Evolutionary conservation across 64 coral and sea anemone species (phyloP).

Genomic region (Dendronephthya gigantea): DNA sequence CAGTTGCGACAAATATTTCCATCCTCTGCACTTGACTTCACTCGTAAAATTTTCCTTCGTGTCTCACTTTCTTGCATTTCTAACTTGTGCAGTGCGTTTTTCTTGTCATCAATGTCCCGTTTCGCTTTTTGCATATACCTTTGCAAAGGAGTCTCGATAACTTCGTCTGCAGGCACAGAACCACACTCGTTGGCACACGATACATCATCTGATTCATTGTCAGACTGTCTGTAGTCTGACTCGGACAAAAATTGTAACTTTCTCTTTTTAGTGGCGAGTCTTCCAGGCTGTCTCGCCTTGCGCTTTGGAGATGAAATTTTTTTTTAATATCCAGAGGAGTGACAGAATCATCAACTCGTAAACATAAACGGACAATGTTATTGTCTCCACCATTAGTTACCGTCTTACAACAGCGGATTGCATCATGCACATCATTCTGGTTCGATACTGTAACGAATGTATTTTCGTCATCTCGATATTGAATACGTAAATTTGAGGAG

Average conservation of each 20-base stretch:
- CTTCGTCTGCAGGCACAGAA: neutral
- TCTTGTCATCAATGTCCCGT: constrained; percentile 20
- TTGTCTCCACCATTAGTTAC: neutral
- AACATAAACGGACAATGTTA: neutral
- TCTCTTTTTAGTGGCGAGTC: no score
- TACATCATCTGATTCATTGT: neutral
- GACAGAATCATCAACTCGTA: constrained; percentile 2
- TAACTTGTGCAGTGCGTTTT: no score
- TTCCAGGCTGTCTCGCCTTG: no score
- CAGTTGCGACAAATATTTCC: constrained; percentile 44
- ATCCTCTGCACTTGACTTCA: constrained; percentile 7
- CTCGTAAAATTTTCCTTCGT: constrained; percentile 22
- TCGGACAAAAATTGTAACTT: no score
- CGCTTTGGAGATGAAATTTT: no score
- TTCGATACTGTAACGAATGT: neutral
- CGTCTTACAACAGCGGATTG: neutral
- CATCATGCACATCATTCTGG: neutral
- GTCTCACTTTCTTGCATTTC: constrained; percentile 23
- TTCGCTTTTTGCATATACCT: constrained; percentile 21
- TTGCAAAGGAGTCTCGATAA: constrained; percentile 1
- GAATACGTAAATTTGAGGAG: neutral
- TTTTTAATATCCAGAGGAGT: no score
- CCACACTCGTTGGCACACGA: neutral
- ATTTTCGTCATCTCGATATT: neutral
- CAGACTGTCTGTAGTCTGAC: neutral